A percentile compares a stretch with the other conserved stretches of the same genome.
Conservation (phyloP, 2,888 invertebrate species). For the Dichetophora obliterata region DNA sequence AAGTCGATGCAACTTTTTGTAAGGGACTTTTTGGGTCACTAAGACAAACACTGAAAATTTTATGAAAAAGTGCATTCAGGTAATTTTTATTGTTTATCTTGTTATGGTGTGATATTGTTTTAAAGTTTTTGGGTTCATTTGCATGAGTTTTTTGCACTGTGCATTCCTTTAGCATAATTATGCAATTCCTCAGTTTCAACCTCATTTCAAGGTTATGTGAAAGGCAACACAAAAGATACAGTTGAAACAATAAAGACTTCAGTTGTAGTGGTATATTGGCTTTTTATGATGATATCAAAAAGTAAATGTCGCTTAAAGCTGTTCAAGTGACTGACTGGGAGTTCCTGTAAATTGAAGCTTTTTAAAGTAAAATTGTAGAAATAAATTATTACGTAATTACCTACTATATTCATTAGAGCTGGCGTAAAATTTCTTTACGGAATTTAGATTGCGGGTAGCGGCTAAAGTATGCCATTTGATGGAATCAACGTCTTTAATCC, state of each 20-base stretch:
- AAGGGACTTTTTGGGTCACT: neutral
- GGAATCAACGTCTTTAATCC: too few species aligned
- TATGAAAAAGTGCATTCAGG: neutral
- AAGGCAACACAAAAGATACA: neutral
- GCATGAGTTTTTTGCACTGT: neutral
- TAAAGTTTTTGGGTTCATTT: neutral
- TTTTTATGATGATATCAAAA: too few species aligned
- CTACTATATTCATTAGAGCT: too few species aligned
- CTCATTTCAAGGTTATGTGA: constrained; percentile 34
- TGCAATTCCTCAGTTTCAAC: constrained; percentile 26
- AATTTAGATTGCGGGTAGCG: too few species aligned
- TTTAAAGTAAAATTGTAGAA: too few species aligned
- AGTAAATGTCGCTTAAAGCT: too few species aligned
- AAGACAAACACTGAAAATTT: constrained; percentile 1
- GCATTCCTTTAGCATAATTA: constrained; percentile 20
- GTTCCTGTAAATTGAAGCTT: too few species aligned
- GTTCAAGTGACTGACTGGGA: too few species aligned
- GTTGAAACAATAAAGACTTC: neutral
- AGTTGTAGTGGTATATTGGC: too few species aligned
- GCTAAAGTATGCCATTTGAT: too few species aligned
- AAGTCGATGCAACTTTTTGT: neutral
- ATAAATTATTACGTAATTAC: too few species aligned
- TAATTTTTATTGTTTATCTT: neutral
- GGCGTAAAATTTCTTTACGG: too few species aligned
- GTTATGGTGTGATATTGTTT: neutral